Conservation (phyloP, 2,888 invertebrate species). For the Prosapia bicincta region DNA sequence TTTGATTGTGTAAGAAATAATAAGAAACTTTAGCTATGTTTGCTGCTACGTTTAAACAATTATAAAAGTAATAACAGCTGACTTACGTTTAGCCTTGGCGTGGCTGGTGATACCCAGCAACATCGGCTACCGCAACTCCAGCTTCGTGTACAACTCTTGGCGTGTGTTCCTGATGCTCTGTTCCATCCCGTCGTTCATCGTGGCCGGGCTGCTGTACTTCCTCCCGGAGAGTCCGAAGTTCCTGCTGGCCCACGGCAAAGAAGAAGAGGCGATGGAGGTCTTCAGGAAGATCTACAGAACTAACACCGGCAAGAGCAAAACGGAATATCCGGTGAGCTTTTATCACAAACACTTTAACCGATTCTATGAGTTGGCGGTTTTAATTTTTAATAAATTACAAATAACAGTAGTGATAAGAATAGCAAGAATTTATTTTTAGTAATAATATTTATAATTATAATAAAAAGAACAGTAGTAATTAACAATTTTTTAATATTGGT, state of each 20-base stretch:
- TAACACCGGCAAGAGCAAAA: constrained; percentile 72
- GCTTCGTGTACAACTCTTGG: constrained; percentile 87
- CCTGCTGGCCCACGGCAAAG: constrained; percentile 72
- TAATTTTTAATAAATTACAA: no score
- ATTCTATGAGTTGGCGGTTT: no score
- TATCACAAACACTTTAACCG: no score
- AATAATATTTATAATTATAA: no score
- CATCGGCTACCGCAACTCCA: constrained; percentile 63
- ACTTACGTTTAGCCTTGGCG: constrained; percentile 51
- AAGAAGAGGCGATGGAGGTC: constrained; percentile 76
- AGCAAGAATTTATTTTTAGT: no score
- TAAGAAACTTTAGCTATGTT: no score
- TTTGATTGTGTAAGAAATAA: no score
- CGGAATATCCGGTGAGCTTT: constrained; percentile 70
- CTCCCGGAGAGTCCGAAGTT: constrained; percentile 92
- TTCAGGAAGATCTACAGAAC: constrained; percentile 76
- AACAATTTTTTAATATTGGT: no score
- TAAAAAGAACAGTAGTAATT: no score
- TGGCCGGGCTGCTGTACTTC: constrained; percentile 75
- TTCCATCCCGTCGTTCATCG: constrained; percentile 83
- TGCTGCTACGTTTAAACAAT: neutral
- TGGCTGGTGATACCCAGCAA: constrained; percentile 56
- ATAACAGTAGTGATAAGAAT: no score
- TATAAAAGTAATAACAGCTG: neutral
- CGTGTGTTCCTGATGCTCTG: constrained; percentile 85